These are phyloP conservation scores for Apamea anceps DNA, from an alignment of 2,888 invertebrate genomes.

Conservation along the genomic window DNA sequence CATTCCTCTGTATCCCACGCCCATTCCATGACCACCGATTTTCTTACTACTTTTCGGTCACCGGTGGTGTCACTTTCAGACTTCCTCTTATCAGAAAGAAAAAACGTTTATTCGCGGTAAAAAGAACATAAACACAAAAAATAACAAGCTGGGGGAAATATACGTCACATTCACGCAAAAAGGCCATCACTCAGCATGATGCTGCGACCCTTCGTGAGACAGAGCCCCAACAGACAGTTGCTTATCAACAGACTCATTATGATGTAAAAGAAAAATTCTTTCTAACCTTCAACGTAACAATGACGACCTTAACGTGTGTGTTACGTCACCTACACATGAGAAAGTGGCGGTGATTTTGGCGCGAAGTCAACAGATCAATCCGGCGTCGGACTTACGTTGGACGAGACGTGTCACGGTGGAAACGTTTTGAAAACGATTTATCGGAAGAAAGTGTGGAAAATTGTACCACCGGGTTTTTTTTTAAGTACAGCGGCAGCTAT, in stretches of 20 bases:
- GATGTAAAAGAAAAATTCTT: slow-evolving; percentile 15
- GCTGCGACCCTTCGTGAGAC: too few species aligned
- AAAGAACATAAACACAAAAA: too few species aligned
- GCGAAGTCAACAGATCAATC: slow-evolving; percentile 34
- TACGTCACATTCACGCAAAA: too few species aligned
- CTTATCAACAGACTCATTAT: neutral
- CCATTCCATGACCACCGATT: too few species aligned
- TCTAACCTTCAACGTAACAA: slow-evolving; percentile 31
- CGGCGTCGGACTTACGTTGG: neutral
- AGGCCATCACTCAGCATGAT: too few species aligned
- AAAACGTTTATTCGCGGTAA: too few species aligned
- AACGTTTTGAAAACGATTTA: slow-evolving; percentile 26
- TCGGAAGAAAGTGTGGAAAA: slow-evolving; percentile 1
- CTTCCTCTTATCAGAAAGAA: too few species aligned
- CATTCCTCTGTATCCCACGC: too few species aligned
- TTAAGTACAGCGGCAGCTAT: neutral
- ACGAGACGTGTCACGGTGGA: slow-evolving; percentile 29
- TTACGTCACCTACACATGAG: slow-evolving; percentile 22
- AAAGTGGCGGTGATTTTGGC: slow-evolving; percentile 39
- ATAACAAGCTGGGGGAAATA: too few species aligned
- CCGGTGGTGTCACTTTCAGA: too few species aligned
- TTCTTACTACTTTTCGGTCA: too few species aligned
- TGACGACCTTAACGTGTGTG: slow-evolving; percentile 7
- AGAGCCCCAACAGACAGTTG: too few species aligned
- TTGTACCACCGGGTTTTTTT: neutral